Percentiles rank a stretch among this genome's conserved stretches.
These are phyloP conservation scores for Stomatorhinus walkeri DNA, from an alignment of 2,797 vertebrate genomes.

Conservation along the genomic window DNA sequence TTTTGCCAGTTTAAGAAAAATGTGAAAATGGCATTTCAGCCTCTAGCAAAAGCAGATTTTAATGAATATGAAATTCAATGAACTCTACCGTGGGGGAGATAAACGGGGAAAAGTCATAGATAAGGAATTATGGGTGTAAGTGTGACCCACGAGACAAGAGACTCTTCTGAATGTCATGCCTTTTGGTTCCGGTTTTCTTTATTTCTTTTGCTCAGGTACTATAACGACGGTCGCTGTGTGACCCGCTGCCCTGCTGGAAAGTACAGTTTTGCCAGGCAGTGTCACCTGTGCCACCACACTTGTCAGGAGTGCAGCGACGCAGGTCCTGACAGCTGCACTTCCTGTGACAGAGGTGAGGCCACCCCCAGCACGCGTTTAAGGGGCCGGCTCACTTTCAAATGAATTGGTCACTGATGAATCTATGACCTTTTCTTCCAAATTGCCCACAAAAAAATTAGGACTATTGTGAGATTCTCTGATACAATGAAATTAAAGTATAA, in stretches of 20 bases:
- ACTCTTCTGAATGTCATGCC: neutral
- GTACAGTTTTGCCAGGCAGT: constrained; percentile 61
- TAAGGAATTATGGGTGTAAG: neutral
- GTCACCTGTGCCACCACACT: constrained; percentile 75
- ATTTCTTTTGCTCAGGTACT: constrained; percentile 56
- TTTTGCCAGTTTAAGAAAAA: neutral
- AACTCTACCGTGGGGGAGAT: neutral
- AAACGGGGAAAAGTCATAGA: neutral
- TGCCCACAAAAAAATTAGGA: neutral
- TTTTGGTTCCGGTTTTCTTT: neutral
- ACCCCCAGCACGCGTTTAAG: neutral
- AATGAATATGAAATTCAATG: neutral
- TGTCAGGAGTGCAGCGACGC: constrained; percentile 72
- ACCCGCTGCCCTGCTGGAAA: constrained; percentile 62
- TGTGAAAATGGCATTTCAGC: neutral
- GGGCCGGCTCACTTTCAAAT: neutral
- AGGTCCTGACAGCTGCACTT: constrained; percentile 70
- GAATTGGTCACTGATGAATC: neutral
- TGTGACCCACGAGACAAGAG: neutral
- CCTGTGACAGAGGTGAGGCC: constrained; percentile 73
- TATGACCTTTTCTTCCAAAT: neutral
- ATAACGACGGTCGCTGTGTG: constrained; percentile 67
- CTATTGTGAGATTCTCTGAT: neutral
- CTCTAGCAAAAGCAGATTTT: neutral
- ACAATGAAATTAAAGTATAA: neutral